phyloP scores from a whole-genome alignment of 2,797 vertebrate genomes.

The Chiroxiphia lanceolata region DNA sequence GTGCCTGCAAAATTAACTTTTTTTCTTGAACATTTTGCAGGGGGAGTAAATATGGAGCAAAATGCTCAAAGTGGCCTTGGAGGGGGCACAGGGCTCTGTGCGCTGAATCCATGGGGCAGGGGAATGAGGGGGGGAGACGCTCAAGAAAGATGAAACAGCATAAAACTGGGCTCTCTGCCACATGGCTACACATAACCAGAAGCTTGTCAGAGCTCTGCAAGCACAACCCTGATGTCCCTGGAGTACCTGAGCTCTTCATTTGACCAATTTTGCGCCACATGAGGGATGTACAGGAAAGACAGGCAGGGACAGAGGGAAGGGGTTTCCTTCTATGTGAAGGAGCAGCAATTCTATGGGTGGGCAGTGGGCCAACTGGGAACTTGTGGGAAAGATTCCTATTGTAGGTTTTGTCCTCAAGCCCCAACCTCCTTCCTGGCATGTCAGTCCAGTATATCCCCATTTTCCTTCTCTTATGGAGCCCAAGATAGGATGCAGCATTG shows the following conservation, averaged over 20 bases:
- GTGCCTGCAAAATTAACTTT: no score
- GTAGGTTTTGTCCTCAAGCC: background rate
- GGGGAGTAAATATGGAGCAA: no score
- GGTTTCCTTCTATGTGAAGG: background rate
- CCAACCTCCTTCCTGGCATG: background rate
- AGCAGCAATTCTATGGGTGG: background rate
- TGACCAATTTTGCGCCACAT: background rate
- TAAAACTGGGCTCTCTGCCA: background rate
- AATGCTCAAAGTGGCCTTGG: no score
- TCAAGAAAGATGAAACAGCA: background rate
- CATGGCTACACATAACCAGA: background rate
- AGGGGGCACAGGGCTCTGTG: background rate
- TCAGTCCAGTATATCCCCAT: background rate
- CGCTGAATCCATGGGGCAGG: background rate
- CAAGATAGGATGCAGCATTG: background rate
- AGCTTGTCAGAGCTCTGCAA: background rate
- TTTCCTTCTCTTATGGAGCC: background rate
- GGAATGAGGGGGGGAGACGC: background rate
- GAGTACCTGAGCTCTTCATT: background rate
- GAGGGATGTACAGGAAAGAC: background rate
- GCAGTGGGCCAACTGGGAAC: background rate
- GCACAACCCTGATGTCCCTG: background rate
- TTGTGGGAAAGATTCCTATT: background rate
- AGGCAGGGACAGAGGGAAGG: background rate
- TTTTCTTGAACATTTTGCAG: no score